Base-by-base conservation (phyloP, 1,140 invertebrate species). In the Aplysia californica region DNA sequence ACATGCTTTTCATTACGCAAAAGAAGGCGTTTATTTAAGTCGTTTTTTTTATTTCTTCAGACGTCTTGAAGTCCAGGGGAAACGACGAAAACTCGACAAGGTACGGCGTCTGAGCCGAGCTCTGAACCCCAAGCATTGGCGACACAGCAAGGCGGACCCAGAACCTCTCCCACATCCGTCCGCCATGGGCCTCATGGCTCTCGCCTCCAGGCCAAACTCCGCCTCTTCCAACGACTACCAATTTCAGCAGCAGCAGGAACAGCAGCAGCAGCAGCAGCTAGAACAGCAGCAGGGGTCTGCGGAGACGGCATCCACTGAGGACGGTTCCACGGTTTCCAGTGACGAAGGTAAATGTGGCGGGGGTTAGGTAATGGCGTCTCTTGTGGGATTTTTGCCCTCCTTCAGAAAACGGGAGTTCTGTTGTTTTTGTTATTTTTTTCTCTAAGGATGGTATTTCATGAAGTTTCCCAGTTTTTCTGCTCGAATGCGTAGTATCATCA, bases 121-220 rank as follows among this genome's bases (percentile, higher is more conserved):
- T 0, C 29, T 79, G 2, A 76, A 79, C 23, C 78, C 78, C 3
- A 79, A 79, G 33, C 70, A 76, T 33, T 79, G 78, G 79, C 75
- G 75, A 1, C 72, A 65, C 3, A n/a, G 59, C 6, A 64, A 50
- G 59, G 3, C 58, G 29, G 61, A 65, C 20, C 72, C 72, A 1
- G 38, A 65, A 23, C 72, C 72, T 2, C 31, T 75, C 29, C 72
- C 72, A 10, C 72, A 75, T 23, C 72, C 72, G 4, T 65, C 59
- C 5, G 72, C 59, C 26, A 65, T 75, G 72, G 72, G 72, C 35
- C 41, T 75, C 1, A 38, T 66, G 56, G 38, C 61, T 2, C 29
- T 39, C n/a, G 59, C 72, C n/a, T 10, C 41, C 3, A 31, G 72
- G 29, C 38, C 39, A 0, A 35, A 41, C 31, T 4, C 23, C 2